phyloP scores from a whole-genome alignment of 2,888 invertebrate species.

The Carabus problematicus region DNA sequence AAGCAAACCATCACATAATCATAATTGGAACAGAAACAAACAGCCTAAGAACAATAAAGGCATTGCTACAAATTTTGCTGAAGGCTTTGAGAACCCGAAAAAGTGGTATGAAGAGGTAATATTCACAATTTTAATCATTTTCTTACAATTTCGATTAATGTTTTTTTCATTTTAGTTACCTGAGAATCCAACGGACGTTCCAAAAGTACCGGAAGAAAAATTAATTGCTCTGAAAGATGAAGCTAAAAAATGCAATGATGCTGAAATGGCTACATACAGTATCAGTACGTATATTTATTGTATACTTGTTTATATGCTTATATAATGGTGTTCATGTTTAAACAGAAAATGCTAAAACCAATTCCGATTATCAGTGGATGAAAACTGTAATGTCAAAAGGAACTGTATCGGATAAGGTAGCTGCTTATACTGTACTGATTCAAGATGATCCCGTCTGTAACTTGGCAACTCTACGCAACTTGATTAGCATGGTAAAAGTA shows the following conservation, averaged over 20 bases:
- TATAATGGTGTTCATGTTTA: slow-evolving; percentile 23
- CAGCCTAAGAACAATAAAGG: slow-evolving; percentile 20
- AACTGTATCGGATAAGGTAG: slow-evolving; percentile 84
- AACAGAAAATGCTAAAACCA: slow-evolving; percentile 63
- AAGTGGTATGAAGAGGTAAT: slow-evolving; percentile 73
- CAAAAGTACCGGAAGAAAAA: slow-evolving; percentile 62
- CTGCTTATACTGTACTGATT: slow-evolving; percentile 81
- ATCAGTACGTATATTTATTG: slow-evolving; percentile 62
- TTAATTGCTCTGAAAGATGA: slow-evolving; percentile 68
- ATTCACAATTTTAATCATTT: slow-evolving; percentile 24
- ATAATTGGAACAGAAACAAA: slow-evolving; percentile 4
- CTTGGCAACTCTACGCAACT: slow-evolving; percentile 70
- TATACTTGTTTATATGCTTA: slow-evolving; percentile 20
- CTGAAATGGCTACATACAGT: slow-evolving; percentile 69
- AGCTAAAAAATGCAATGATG: slow-evolving; percentile 70
- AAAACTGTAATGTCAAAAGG: slow-evolving; percentile 80
- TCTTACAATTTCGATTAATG: slow-evolving; percentile 22
- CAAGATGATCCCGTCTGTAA: slow-evolving; percentile 86
- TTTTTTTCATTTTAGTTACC: slow-evolving; percentile 57
- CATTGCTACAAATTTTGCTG: slow-evolving; percentile 55
- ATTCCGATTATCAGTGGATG: slow-evolving; percentile 78
- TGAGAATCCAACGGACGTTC: slow-evolving; percentile 60
- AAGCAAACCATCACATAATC: too few species aligned
- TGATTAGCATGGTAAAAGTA: slow-evolving; percentile 80
- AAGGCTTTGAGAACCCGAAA: slow-evolving; percentile 62